Conservation (phyloP, 2,888 invertebrate genomes). For the Troides helena region DNA sequence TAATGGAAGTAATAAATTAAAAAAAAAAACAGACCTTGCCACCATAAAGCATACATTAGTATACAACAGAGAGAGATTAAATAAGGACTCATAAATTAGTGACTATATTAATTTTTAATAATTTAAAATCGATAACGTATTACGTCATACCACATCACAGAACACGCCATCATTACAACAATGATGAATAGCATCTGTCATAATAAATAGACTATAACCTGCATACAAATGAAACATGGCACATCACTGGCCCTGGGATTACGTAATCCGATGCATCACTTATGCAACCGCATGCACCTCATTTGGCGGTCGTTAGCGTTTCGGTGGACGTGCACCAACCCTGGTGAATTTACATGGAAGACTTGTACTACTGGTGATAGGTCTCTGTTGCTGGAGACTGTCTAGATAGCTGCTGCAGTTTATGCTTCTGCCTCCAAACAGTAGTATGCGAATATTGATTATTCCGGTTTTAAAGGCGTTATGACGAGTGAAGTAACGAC, state of each 20-base stretch:
- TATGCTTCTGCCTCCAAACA: no score
- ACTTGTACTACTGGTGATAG: neutral
- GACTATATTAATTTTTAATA: neutral
- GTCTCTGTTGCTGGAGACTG: slow-evolving; percentile 11
- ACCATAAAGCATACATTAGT: no score
- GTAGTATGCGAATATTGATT: no score
- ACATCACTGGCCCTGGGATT: slow-evolving; percentile 53
- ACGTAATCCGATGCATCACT: slow-evolving; percentile 68
- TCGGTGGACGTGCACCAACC: slow-evolving; percentile 28
- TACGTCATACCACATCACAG: slow-evolving; percentile 3
- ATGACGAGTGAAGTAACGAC: no score
- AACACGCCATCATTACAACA: slow-evolving; percentile 13
- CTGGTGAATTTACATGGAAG: slow-evolving; percentile 18
- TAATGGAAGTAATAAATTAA: no score
- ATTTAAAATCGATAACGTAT: neutral
- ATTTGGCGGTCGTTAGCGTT: slow-evolving; percentile 69
- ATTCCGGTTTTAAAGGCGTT: no score
- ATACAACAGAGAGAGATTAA: no score
- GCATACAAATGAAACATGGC: slow-evolving; percentile 18
- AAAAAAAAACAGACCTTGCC: no score
- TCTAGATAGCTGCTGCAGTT: no score
- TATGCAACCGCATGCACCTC: slow-evolving; percentile 72
- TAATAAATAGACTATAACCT: slow-evolving; percentile 2
- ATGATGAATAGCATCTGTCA: slow-evolving; percentile 18
- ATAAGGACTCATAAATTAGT: no score